A percentile compares a stretch with the other conserved stretches of the same genome.
Conservation (phyloP, 2,888 invertebrate genomes). For the Drosophila cracens region DNA sequence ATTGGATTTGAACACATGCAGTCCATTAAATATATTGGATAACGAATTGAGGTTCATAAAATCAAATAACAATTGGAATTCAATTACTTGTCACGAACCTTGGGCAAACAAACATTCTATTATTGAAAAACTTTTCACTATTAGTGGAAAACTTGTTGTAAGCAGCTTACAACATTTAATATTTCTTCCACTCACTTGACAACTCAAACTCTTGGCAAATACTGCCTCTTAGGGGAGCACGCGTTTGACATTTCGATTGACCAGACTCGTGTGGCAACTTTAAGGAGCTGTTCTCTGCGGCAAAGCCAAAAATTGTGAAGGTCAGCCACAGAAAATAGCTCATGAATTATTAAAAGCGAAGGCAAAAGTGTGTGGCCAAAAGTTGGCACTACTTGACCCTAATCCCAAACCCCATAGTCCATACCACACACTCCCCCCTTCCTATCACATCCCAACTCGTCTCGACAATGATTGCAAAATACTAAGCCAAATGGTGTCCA, state of each 20-base stretch:
- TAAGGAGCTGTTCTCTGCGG: constrained; percentile 15
- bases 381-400: constrained; percentile 64
- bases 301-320: constrained; percentile 66
- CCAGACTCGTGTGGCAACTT: constrained; percentile 24
- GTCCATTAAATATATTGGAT: background rate
- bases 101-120: background rate
- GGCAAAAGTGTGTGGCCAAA: constrained; percentile 34
- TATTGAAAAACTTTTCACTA: background rate
- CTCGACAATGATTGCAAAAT: constrained; percentile 66
- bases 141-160: background rate
- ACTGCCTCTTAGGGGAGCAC: constrained; percentile 8
- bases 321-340: constrained; percentile 69
- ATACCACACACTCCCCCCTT: constrained; percentile 2
- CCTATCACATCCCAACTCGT: too few relatives aligned
- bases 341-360: constrained; percentile 75
- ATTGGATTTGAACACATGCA: background rate
- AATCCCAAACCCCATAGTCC: constrained; percentile 43
- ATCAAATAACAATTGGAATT: background rate
- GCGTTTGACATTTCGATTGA: constrained; percentile 11
- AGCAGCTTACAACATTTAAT: background rate
- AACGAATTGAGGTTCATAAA: background rate
- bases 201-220: constrained; percentile 27
- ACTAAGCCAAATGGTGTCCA: constrained; percentile 64
- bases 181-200: background rate
- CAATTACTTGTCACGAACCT: background rate